These are phyloP conservation scores for Metellina segmentata DNA, from an alignment of 2,888 invertebrate species.

Conservation along the genomic window DNA sequence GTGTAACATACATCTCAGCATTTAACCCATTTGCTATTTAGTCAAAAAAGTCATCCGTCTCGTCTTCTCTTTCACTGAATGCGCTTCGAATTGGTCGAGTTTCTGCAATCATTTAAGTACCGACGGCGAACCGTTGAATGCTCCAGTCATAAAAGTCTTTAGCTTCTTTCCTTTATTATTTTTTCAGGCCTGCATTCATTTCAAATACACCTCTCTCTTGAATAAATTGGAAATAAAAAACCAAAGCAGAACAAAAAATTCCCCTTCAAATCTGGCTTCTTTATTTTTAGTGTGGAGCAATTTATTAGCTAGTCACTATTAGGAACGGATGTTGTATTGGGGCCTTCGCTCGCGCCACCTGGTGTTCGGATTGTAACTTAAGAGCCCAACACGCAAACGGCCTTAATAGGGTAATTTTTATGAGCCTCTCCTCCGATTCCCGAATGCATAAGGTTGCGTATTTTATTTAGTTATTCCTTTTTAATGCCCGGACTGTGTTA, in stretches of 20 bases:
- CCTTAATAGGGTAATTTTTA: constrained; percentile 59
- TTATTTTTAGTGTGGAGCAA: constrained; percentile 33
- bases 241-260: constrained; percentile 31
- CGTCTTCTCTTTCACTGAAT: not conserved
- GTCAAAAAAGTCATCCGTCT: not conserved
- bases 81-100: not conserved
- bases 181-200: constrained; percentile 17
- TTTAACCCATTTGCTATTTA: not conserved
- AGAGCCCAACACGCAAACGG: constrained; percentile 3
- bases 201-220: constrained; percentile 20
- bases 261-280: constrained; percentile 24
- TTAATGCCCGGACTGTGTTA: constrained; percentile 39
- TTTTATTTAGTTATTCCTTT: constrained; percentile 65
- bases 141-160: constrained; percentile 41
- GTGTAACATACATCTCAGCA: not conserved
- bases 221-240: constrained; percentile 64
- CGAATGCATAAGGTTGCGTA: constrained; percentile 32
- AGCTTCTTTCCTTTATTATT: not conserved
- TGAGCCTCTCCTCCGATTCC: constrained; percentile 22
- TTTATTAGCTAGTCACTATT: constrained; percentile 51
- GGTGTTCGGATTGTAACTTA: constrained; percentile 30
- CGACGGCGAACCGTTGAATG: constrained; percentile 10
- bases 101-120: constrained; percentile 23
- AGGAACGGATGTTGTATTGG: constrained; percentile 23
- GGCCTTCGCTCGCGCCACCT: constrained; percentile 48